These are phyloP conservation scores for Bucco capensis DNA, from an alignment of 2,113 vertebrate genomes.

Conservation along the genomic window DNA sequence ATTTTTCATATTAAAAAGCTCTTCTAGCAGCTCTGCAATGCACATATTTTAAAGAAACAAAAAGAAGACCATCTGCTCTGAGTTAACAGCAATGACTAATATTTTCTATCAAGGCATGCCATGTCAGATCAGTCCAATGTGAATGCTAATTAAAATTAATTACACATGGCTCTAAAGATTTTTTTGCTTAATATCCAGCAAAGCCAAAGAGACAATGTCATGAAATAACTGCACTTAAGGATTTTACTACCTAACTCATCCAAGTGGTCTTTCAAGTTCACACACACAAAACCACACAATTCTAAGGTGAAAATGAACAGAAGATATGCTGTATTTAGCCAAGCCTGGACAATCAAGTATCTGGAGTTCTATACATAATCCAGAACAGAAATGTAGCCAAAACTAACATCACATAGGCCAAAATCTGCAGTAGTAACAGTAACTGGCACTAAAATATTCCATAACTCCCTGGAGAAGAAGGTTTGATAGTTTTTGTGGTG, in stretches of 20 bases:
- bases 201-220: neutral
- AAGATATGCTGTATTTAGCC: neutral
- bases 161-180: slow-evolving; percentile 25
- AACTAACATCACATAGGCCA: neutral
- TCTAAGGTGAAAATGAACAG: neutral
- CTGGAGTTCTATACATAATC: neutral
- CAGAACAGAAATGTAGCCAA: slow-evolving; percentile 24
- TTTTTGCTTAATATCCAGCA: neutral
- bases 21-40: slow-evolving; percentile 29
- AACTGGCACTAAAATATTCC: slow-evolving; percentile 37
- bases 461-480: neutral
- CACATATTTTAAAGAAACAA: slow-evolving; percentile 52
- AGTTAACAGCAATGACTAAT: slow-evolving; percentile 66
- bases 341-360: neutral
- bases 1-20: no score
- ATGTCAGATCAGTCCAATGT: slow-evolving; percentile 38
- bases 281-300: neutral
- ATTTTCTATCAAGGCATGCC: slow-evolving; percentile 58
- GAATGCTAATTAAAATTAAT: slow-evolving; percentile 71
- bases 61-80: slow-evolving; percentile 67
- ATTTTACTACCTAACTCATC: neutral
- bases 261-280: neutral
- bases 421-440: neutral
- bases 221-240: neutral
- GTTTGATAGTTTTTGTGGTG: neutral